These are phyloP conservation scores for Mormyrus iriodes DNA, from an alignment of 2,113 vertebrate genomes.

Conservation along the genomic window DNA sequence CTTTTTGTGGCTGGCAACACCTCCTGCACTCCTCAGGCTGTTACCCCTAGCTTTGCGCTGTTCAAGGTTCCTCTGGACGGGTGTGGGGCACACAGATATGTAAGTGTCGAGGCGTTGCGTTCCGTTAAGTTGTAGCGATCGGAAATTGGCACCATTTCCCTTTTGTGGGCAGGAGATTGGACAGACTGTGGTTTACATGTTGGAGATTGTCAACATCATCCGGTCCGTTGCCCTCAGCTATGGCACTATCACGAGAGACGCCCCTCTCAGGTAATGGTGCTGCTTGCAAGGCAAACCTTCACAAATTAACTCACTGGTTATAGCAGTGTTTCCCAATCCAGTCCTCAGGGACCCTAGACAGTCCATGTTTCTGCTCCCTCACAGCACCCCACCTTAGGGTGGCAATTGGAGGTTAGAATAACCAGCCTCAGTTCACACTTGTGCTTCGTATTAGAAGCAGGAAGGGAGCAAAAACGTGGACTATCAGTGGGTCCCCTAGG, in stretches of 20 bases:
- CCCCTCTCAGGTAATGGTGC: constrained; percentile 55
- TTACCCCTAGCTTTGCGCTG: constrained; percentile 52
- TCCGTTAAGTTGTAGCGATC: background rate
- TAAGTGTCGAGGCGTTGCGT: constrained; percentile 23
- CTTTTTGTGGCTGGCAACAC: constrained; percentile 48
- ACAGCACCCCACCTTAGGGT: too few species aligned
- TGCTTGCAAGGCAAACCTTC: background rate
- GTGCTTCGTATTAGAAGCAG: background rate
- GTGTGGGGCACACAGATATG: constrained; percentile 59
- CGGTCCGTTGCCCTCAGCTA: constrained; percentile 56
- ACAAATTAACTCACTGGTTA: background rate
- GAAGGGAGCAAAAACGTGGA: background rate
- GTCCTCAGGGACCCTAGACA: background rate
- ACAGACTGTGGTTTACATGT: constrained; percentile 56
- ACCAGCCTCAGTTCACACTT: background rate
- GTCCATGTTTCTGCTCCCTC: background rate
- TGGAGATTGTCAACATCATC: constrained; percentile 55
- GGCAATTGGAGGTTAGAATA: background rate
- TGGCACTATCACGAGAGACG: constrained; percentile 65
- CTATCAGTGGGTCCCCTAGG: background rate
- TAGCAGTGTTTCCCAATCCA: background rate
- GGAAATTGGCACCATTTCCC: background rate
- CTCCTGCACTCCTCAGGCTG: constrained; percentile 53
- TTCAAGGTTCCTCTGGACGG: constrained; percentile 65
- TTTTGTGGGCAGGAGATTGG: constrained; percentile 51